Evolutionary conservation across 2,888 invertebrate species (phyloP), one percentile per base, ranked within the genome.

Genomic region (Nudaria mundana): DNA sequence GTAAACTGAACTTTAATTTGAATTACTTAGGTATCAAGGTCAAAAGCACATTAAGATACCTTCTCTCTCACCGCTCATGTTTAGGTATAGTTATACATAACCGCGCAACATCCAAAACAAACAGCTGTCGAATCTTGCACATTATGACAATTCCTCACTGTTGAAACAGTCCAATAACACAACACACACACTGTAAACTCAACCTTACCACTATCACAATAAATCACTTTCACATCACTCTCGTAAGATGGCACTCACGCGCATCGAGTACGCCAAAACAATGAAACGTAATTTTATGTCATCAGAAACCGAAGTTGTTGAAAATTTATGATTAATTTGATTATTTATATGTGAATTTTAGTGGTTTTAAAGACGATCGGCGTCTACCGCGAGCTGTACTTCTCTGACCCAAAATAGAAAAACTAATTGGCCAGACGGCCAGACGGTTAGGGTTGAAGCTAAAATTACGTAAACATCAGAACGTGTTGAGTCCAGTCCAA

Each of bases 341-440:
- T n/a, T n/a, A n/a, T n/a, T n/a, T n/a, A n/a, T n/a, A n/a, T n/a
- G n/a, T n/a, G n/a, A 47, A 59, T 54, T 54, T 60, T 56, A 44
- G 40, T 40, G 49, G 54, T 60, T 52, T 52, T 40, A 40, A 53
- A 59, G 61, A 60, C 71, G 69, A 49, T 64, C 58, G 62, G 44
- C 56, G 56, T 52, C 52, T 63, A 60, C 59, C 64, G 59, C 74
- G 69, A 66, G 54, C 63, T 52, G 57, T 52, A 58, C 63, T 63
- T 53, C 59, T 71, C 68, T 69, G 71, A 57, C 72, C 76, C 59
- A 76, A 85, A 85, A 84, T 85, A 85, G 83, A 78, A 70, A 66
- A 71, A 67, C 75, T 79, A 77, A 80, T 81, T 77, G 76, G 73
- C 76, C 78, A 80, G 82, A 81, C 83, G 67, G 64, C 62, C 76